These are phyloP conservation scores for Petrosia ficiformis DNA, from an alignment of 37 sponge, comb jelly and placozoan species.

Conservation along the genomic window DNA sequence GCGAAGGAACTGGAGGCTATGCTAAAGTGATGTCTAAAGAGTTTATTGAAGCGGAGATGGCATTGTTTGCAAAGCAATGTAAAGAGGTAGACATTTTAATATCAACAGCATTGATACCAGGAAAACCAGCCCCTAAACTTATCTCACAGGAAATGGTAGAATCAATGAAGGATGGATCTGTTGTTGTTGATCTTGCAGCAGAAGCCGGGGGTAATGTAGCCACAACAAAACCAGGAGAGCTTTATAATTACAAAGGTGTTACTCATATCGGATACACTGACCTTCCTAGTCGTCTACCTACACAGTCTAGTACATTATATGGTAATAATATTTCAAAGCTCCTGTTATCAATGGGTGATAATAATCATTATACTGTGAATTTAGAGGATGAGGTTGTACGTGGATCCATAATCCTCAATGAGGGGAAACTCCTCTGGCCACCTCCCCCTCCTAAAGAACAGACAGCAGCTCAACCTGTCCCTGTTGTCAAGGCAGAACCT, in stretches of 20 bases:
- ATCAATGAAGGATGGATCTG: constrained; percentile 90
- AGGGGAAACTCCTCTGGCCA: constrained; percentile 80
- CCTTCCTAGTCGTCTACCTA: constrained; percentile 84
- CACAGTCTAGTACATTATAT: constrained; percentile 88
- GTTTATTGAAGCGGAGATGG: constrained; percentile 90
- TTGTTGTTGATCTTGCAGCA: constrained; percentile 91
- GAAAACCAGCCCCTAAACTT: constrained; percentile 90
- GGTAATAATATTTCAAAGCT: constrained; percentile 90
- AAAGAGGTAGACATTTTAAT: constrained; percentile 92
- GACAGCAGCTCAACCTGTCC: constrained; percentile 9
- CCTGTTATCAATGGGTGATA: constrained; percentile 58
- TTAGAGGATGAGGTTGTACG: constrained; percentile 91
- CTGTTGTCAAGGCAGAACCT: constrained; percentile 61
- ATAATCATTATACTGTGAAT: constrained; percentile 56
- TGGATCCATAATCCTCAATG: constrained; percentile 71
- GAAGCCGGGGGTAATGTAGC: constrained; percentile 93
- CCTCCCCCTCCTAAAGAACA: constrained; percentile 65
- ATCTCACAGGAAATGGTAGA: constrained; percentile 88
- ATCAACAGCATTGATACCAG: constrained; percentile 92
- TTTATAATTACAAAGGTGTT: constrained; percentile 78
- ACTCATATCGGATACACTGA: constrained; percentile 93
- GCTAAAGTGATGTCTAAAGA: constrained; percentile 95
- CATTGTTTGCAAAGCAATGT: constrained; percentile 89
- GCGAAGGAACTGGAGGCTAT: constrained; percentile 91
- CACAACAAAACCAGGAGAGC: constrained; percentile 78